These are phyloP conservation scores for Porites lutea DNA, from an alignment of 64 coral and sea anemone species.

Conservation along the genomic window DNA sequence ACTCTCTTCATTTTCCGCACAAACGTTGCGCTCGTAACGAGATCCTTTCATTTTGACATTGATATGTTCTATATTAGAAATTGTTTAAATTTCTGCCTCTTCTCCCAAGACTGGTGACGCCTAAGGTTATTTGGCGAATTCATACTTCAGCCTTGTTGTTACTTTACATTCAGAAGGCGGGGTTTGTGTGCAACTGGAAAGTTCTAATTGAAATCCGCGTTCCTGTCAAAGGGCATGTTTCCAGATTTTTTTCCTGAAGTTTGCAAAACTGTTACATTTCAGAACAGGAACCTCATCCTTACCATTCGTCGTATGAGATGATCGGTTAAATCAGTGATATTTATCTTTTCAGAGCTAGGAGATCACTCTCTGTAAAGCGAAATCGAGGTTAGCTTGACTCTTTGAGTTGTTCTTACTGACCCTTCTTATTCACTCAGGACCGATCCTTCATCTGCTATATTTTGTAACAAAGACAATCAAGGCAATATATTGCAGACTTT, in stretches of 20 bases:
- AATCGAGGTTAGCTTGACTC: background rate
- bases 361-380: background rate
- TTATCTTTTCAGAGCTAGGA: background rate
- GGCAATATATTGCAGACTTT: background rate
- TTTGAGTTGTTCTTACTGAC: too few relatives aligned
- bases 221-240: conserved; percentile 10
- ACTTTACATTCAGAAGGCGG: conserved; percentile 71
- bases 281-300: background rate
- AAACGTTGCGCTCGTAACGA: conserved; percentile 53
- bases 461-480: background rate
- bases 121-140: conserved; percentile 86
- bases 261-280: conserved; percentile 10
- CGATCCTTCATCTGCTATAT: too few relatives aligned
- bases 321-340: background rate
- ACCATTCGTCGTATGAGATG: background rate
- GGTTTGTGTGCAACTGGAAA: conserved; percentile 62
- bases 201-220: conserved; percentile 45
- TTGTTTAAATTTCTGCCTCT: conserved; percentile 90
- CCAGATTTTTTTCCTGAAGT: background rate
- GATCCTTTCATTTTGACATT: conserved; percentile 84
- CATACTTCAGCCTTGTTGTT: conserved; percentile 32
- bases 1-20: conserved; percentile 21
- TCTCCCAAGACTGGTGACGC: conserved; percentile 88
- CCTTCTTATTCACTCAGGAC: too few relatives aligned
- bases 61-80: conserved; percentile 97